Conservation (phyloP, 1,140 invertebrate genomes). For the Atta colombica region DNA sequence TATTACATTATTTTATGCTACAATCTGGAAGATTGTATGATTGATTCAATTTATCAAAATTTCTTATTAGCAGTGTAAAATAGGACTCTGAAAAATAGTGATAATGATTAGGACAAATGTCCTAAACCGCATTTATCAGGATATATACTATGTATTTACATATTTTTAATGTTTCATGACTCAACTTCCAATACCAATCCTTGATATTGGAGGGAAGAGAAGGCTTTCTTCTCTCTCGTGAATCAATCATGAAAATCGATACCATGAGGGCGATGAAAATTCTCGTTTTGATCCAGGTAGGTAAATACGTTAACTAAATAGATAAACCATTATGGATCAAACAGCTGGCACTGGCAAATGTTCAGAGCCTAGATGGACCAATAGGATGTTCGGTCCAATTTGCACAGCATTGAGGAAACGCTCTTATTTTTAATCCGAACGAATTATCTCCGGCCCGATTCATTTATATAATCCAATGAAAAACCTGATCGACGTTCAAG, state of each 20-base stretch:
- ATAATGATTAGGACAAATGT: not conserved
- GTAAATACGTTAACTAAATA: slow-evolving; percentile 37
- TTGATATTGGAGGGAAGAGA: not conserved
- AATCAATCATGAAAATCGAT: slow-evolving; percentile 15
- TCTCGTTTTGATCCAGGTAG: slow-evolving; percentile 30
- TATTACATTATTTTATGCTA: not conserved
- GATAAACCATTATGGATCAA: not conserved
- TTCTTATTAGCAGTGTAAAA: not conserved
- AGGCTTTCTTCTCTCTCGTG: not conserved
- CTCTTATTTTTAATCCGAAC: slow-evolving; percentile 48
- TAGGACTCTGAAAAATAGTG: not conserved
- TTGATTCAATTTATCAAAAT: not conserved
- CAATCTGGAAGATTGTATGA: not conserved
- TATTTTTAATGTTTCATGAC: slow-evolving; percentile 25
- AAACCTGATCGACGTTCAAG: not conserved
- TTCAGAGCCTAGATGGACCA: slow-evolving; percentile 8
- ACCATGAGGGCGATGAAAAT: slow-evolving; percentile 11
- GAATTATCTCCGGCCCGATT: slow-evolving; percentile 13
- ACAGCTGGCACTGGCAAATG: slow-evolving; percentile 1
- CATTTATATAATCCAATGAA: slow-evolving; percentile 10
- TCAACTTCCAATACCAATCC: not conserved
- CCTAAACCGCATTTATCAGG: not conserved
- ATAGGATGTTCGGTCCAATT: slow-evolving; percentile 18
- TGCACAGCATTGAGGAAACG: slow-evolving; percentile 1
- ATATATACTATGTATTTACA: not conserved